Percentiles rank a stretch among this genome's conserved stretches.
Conservation (phyloP, 2,797 vertebrate genomes). For the Dermochelys coriacea region DNA sequence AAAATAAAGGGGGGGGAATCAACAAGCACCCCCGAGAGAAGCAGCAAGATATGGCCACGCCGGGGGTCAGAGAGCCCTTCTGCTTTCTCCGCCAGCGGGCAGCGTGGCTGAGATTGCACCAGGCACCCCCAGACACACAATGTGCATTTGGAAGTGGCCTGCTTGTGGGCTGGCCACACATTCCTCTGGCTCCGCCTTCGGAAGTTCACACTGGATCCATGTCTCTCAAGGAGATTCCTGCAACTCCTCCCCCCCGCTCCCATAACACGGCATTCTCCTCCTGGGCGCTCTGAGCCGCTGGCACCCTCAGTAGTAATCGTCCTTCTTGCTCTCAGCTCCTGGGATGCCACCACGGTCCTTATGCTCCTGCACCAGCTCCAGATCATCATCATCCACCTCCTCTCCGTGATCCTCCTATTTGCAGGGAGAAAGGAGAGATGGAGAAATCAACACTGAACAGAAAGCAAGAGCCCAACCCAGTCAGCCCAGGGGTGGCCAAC, state of each 20-base stretch:
- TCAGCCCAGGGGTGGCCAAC: fast-evolving
- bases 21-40: constrained; percentile 24
- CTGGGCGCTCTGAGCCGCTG: not conserved
- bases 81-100: not conserved
- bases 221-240: not conserved
- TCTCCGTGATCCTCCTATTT: constrained; percentile 72
- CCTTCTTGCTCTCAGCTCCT: constrained; percentile 48
- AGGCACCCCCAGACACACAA: fast-evolving
- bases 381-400: constrained; percentile 68
- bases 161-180: not conserved
- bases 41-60: constrained; percentile 36
- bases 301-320: constrained; percentile 65
- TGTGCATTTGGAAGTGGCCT: not conserved
- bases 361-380: constrained; percentile 55
- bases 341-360: not conserved
- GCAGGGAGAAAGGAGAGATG: constrained; percentile 10
- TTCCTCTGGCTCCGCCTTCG: not conserved
- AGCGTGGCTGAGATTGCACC: not conserved
- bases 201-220: not conserved
- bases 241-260: not conserved
- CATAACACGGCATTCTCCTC: fast-evolving
- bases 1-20: not conserved
- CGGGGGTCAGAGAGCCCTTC: constrained; percentile 5
- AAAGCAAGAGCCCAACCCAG: not conserved
- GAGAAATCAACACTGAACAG: not conserved